These are phyloP conservation scores for Cydia pomonella DNA, from an alignment of 1,140 invertebrate species.

Conservation along the genomic window DNA sequence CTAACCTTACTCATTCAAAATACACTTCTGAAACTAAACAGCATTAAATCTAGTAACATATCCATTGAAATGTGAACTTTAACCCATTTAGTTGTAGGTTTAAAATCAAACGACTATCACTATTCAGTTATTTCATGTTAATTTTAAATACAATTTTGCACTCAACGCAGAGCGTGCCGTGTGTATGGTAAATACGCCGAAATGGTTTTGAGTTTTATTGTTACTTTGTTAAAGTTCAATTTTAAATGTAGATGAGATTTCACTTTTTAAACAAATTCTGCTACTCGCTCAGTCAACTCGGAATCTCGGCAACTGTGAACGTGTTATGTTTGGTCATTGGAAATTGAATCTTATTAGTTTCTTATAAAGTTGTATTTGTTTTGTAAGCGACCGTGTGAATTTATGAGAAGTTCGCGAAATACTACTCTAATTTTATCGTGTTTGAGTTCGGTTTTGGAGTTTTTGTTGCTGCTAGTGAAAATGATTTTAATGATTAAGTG, in stretches of 20 bases:
- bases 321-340: neutral
- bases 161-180: constrained; percentile 1
- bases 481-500: neutral
- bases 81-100: neutral
- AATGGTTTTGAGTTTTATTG: neutral
- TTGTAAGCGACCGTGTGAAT: neutral
- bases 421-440: neutral
- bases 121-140: neutral
- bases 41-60: neutral
- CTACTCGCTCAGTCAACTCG: neutral
- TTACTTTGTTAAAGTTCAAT: neutral
- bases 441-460: neutral
- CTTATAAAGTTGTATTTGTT: neutral
- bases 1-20: neutral
- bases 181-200: neutral
- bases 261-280: neutral
- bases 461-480: neutral
- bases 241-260: neutral
- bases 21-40: neutral
- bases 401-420: neutral
- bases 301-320: constrained; percentile 10
- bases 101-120: neutral
- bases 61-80: neutral
- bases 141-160: neutral
- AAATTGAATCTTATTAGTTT: neutral